Evolutionary conservation across 2,797 vertebrate genomes (phyloP).

Genomic region (Pteropus rufus): DNA sequence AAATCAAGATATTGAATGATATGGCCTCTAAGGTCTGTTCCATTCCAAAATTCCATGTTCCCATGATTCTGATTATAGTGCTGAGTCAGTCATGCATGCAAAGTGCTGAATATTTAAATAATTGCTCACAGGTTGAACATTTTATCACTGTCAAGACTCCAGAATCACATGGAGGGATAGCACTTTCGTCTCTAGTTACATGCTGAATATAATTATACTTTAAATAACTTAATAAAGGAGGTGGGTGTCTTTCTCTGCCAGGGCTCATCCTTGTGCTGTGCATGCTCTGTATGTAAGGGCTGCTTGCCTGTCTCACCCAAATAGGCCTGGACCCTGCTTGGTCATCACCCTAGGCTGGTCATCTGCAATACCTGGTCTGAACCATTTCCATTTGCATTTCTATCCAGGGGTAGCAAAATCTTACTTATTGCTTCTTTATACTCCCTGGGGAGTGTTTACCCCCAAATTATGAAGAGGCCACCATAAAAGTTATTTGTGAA

Average conservation of each 20-base stretch:
- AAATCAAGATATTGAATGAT: background rate
- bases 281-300: background rate
- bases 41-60: background rate
- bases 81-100: background rate
- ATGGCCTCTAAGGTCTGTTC: background rate
- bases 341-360: background rate
- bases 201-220: background rate
- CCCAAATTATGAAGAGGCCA: background rate
- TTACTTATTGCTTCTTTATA: background rate
- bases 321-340: too few relatives aligned
- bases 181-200: background rate
- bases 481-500: background rate
- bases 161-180: background rate
- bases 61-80: background rate
- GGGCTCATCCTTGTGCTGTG: background rate
- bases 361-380: background rate
- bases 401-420: background rate
- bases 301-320: background rate
- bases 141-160: slow-evolving; percentile 10
- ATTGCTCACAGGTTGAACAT: slow-evolving; percentile 26
- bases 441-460: background rate
- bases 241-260: background rate
- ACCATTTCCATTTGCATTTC: background rate
- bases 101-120: slow-evolving; percentile 4
- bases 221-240: background rate